Evolutionary conservation across 2,113 vertebrate species (phyloP).

Genomic region (Poeciliopsis turrubarensis): DNA sequence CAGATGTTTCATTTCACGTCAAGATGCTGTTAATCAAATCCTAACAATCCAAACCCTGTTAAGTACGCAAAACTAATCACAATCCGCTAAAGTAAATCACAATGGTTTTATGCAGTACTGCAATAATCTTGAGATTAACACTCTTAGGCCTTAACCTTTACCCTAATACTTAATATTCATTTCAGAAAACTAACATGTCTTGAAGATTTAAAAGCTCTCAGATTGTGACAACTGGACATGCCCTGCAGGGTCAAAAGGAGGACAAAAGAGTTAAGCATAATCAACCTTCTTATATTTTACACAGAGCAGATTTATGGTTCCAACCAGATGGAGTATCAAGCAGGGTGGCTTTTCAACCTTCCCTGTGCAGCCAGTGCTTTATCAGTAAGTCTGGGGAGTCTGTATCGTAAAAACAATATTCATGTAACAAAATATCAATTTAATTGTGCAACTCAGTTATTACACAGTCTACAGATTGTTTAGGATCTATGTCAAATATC

Average conservation of each 20-base stretch:
- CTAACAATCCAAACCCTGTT: conserved; percentile 10
- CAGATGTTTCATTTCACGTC: background rate
- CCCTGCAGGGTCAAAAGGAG: background rate
- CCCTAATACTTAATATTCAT: background rate
- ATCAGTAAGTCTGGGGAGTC: background rate
- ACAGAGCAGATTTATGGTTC: background rate
- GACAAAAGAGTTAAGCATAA: background rate
- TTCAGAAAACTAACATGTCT: background rate
- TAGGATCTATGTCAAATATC: background rate
- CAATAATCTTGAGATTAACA: background rate
- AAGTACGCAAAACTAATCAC: background rate
- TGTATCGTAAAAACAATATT: background rate
- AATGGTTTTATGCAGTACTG: background rate
- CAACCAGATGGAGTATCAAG: background rate
- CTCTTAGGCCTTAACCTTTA: background rate
- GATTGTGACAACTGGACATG: background rate
- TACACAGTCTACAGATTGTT: background rate
- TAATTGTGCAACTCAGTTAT: background rate
- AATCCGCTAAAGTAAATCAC: background rate
- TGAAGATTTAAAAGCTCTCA: background rate
- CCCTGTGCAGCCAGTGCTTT: background rate
- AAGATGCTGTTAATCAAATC: background rate
- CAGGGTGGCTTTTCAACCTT: background rate
- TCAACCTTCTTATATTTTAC: background rate
- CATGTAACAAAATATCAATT: background rate